Percentiles rank a stretch among this genome's conserved stretches.
Conservation (phyloP, 1,140 invertebrate genomes). For the Hycleus cichorii region DNA sequence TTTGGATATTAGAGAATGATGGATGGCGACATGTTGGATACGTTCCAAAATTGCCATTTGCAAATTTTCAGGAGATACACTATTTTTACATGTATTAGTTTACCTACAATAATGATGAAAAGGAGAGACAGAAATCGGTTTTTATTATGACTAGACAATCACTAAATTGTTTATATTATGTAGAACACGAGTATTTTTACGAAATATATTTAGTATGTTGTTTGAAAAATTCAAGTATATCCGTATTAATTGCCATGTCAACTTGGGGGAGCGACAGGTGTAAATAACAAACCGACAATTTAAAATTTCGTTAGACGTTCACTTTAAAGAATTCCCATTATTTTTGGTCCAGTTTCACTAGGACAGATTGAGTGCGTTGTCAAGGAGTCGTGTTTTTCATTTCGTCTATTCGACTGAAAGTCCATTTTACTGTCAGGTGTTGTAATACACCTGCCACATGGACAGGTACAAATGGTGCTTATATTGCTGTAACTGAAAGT, state of each 20-base stretch:
- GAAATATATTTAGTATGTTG: too few species aligned
- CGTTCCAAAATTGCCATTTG: constrained; percentile 11
- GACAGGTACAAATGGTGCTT: constrained; percentile 8
- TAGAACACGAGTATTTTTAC: neutral
- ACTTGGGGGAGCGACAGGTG: too few species aligned
- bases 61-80: constrained; percentile 8
- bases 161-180: neutral
- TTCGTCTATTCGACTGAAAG: too few species aligned
- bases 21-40: constrained; percentile 11
- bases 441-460: neutral
- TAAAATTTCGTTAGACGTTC: neutral
- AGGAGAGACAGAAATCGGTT: neutral
- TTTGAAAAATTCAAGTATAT: too few species aligned
- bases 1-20: constrained; percentile 18
- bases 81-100: constrained; percentile 3
- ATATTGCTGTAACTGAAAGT: too few species aligned
- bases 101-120: neutral
- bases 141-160: neutral
- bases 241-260: too few species aligned
- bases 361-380: neutral
- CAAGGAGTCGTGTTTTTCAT: too few species aligned
- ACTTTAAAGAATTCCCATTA: neutral
- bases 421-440: constrained; percentile 5
- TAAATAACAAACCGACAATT: neutral
- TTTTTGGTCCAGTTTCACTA: neutral